Conservation (phyloP, 2,113 vertebrate species). For the Bufo gargarizans region DNA sequence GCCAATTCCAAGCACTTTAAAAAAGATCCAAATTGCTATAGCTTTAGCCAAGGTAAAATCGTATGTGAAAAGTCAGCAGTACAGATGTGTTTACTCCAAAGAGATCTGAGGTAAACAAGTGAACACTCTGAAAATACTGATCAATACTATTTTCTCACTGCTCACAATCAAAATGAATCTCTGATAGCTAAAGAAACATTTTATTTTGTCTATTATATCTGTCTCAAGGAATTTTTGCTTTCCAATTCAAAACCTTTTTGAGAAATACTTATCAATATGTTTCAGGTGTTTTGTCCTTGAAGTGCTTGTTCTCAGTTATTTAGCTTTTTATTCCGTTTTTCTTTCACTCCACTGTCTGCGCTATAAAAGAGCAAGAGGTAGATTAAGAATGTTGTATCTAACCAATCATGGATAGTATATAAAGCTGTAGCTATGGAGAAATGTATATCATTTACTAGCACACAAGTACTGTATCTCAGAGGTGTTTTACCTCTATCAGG, state of each 20-base stretch:
- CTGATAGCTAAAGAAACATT: neutral
- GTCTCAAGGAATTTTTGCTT: neutral
- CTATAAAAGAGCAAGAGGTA: neutral
- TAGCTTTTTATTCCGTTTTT: neutral
- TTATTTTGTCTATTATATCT: neutral
- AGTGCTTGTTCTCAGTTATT: neutral
- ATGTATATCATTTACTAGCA: neutral
- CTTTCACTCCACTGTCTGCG: neutral
- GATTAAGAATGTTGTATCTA: neutral
- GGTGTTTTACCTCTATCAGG: too few relatives aligned
- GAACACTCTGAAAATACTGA: neutral
- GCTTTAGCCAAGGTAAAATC: slow-evolving; percentile 5
- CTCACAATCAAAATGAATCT: slow-evolving; percentile 1
- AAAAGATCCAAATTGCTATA: slow-evolving; percentile 34
- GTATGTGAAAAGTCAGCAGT: slow-evolving; percentile 26
- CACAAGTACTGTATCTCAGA: neutral
- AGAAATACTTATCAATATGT: neutral
- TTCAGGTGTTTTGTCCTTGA: neutral
- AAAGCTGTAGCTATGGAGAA: neutral
- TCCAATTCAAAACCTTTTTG: neutral
- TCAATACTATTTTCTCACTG: neutral
- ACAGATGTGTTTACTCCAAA: slow-evolving; percentile 26
- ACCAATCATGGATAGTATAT: neutral
- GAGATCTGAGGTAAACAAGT: slow-evolving; percentile 12
- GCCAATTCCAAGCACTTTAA: slow-evolving; percentile 33